A percentile compares a stretch with the other conserved stretches of the same genome.
Evolutionary conservation across 2,113 vertebrate genomes (phyloP).

Genomic region (Coreoperca whiteheadi): DNA sequence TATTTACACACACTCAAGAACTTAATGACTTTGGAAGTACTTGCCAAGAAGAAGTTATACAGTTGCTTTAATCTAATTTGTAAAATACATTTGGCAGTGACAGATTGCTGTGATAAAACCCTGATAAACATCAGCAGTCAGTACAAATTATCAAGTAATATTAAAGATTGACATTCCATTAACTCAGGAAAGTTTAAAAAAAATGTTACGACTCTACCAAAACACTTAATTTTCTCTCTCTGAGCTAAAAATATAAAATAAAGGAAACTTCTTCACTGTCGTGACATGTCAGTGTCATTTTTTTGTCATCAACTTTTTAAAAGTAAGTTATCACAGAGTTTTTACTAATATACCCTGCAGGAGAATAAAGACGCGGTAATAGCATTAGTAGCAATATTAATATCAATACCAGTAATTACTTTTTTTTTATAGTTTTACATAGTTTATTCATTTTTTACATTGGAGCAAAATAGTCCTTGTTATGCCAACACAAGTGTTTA

Average conservation of each 20-base stretch:
- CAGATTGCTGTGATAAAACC: slow-evolving; percentile 41
- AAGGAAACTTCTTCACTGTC: background rate
- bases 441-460: no score
- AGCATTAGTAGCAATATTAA: background rate
- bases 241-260: background rate
- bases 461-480: background rate
- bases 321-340: background rate
- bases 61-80: slow-evolving; percentile 48
- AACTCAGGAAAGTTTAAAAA: background rate
- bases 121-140: slow-evolving; percentile 48
- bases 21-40: slow-evolving; percentile 32
- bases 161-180: slow-evolving; percentile 36
- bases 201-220: background rate
- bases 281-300: background rate
- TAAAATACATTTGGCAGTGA: slow-evolving; percentile 15
- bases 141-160: slow-evolving; percentile 24
- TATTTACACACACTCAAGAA: slow-evolving; percentile 6
- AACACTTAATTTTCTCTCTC: background rate
- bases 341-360: background rate
- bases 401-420: background rate
- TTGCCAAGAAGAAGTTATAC: slow-evolving; percentile 5
- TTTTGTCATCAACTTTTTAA: background rate
- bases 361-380: background rate
- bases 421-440: background rate
- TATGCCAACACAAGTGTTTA: background rate